Conservation (phyloP, 2,113 vertebrate genomes). For the Gymnogyps californianus region DNA sequence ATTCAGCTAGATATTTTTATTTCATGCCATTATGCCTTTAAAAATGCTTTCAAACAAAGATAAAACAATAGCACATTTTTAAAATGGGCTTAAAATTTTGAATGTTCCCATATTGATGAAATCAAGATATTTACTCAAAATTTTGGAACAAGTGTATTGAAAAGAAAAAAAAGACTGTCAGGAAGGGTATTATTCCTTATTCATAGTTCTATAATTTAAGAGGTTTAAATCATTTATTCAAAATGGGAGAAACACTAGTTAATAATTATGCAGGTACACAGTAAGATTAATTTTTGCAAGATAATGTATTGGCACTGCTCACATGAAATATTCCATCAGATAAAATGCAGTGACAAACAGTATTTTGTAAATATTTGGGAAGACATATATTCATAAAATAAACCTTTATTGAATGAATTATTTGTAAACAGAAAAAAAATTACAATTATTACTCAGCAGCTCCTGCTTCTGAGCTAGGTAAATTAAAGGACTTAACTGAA, state of each 20-base stretch:
- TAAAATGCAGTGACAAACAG: neutral
- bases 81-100: neutral
- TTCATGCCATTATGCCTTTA: neutral
- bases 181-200: neutral
- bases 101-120: neutral
- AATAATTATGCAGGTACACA: neutral
- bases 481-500: neutral
- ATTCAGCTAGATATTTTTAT: neutral
- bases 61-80: neutral
- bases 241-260: neutral
- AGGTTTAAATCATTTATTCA: neutral
- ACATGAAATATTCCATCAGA: neutral
- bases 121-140: neutral
- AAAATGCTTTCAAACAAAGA: neutral
- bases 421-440: neutral
- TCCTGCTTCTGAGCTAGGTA: neutral
- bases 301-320: neutral
- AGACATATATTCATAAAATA: neutral
- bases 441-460: neutral
- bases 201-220: neutral
- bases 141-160: neutral
- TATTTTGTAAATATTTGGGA: neutral
- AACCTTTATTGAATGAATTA: neutral
- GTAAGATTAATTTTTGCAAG: neutral
- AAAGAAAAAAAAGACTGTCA: neutral